Evolutionary conservation across 2,113 vertebrate genomes (phyloP).

Genomic region (Macrotis lagotis): DNA sequence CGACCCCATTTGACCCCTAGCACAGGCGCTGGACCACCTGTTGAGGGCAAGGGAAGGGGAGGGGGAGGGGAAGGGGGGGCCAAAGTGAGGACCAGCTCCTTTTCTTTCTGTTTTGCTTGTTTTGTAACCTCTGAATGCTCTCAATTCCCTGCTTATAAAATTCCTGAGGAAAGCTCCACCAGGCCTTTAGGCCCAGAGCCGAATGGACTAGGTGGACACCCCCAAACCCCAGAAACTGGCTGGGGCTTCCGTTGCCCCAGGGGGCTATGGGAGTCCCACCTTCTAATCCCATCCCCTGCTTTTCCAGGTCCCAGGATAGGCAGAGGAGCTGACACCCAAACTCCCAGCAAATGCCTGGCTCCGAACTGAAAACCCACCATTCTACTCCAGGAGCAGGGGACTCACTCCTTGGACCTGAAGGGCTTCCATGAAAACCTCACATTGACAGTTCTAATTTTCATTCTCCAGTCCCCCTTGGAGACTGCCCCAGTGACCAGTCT

Average conservation of each 20-base stretch:
- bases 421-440: too few relatives aligned
- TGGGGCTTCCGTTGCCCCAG: slow-evolving; percentile 11
- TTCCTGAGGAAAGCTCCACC: slow-evolving; percentile 2
- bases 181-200: slow-evolving; percentile 13
- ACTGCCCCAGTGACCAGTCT: slow-evolving; percentile 10
- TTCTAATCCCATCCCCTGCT: too few relatives aligned
- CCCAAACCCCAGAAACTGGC: slow-evolving; percentile 38
- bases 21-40: slow-evolving; percentile 71
- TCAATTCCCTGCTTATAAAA: slow-evolving; percentile 61
- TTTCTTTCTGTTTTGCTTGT: slow-evolving; percentile 63
- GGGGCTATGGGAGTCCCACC: slow-evolving; percentile 20
- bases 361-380: not conserved
- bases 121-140: slow-evolving; percentile 65
- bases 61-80: slow-evolving; percentile 44
- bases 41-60: slow-evolving; percentile 68
- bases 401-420: slow-evolving; percentile 15
- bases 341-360: not conserved
- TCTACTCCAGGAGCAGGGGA: slow-evolving; percentile 4
- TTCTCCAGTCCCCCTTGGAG: not conserved
- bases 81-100: slow-evolving; percentile 56
- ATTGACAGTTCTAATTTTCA: not conserved
- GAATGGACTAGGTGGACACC: slow-evolving; percentile 47
- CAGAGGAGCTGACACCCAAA: not conserved
- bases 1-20: slow-evolving; percentile 65
- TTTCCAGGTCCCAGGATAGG: not conserved